phyloP scores from a whole-genome alignment of 1,140 invertebrate species.

The Maconellicoccus hirsutus region DNA sequence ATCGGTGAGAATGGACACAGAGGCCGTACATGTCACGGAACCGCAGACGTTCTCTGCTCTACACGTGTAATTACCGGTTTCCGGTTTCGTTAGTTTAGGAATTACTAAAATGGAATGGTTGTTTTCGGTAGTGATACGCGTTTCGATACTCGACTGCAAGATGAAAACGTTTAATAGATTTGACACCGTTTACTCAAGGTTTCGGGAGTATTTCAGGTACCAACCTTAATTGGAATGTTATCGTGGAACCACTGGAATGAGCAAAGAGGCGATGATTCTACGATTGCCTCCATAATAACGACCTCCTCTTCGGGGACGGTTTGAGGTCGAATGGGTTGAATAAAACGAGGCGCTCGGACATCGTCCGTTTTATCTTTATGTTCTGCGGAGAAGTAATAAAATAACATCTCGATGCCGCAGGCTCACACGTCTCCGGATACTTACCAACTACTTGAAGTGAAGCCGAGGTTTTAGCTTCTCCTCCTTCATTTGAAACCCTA shows the following conservation, averaged over 20 bases:
- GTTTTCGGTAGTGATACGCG: conserved; percentile 57
- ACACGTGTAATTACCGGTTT: conserved; percentile 69
- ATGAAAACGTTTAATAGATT: not conserved
- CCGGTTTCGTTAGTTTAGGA: conserved; percentile 57
- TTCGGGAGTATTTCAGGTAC: conserved; percentile 23
- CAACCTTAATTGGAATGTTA: conserved; percentile 39
- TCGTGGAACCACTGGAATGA: conserved; percentile 80
- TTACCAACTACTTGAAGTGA: conserved; percentile 47
- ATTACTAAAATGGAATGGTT: conserved; percentile 74
- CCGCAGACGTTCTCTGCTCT: conserved; percentile 78
- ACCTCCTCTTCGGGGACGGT: conserved; percentile 59
- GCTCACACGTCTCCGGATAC: conserved; percentile 21
- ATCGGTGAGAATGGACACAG: conserved; percentile 52
- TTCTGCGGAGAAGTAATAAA: conserved; percentile 25
- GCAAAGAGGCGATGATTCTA: conserved; percentile 61
- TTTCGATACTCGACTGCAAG: conserved; percentile 46
- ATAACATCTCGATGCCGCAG: not conserved
- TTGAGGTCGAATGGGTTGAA: conserved; percentile 56
- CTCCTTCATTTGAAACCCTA: conserved; percentile 55
- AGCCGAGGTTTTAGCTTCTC: conserved; percentile 64
- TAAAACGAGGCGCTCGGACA: conserved; percentile 59
- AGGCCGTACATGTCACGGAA: conserved; percentile 69
- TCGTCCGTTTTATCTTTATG: conserved; percentile 43
- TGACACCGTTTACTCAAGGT: too few relatives aligned
- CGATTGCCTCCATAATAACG: conserved; percentile 61